Percentiles rank a stretch among this genome's conserved stretches.
phyloP scores from a whole-genome alignment of 2,888 invertebrate genomes.

The Crepidodera aurea region DNA sequence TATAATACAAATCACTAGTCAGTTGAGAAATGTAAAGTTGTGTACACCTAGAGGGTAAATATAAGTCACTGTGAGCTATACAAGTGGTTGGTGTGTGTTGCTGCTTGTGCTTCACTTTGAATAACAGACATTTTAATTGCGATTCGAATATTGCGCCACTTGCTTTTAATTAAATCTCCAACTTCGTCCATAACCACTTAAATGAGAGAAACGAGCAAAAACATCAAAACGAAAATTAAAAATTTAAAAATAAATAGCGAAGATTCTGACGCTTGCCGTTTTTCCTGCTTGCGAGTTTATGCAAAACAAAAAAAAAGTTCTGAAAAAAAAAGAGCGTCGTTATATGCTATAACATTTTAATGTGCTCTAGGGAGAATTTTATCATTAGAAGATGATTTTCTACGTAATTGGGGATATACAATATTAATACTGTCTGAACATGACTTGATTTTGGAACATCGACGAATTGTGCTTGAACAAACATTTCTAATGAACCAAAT shows the following conservation, averaged over 20 bases:
- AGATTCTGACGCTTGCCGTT: not conserved
- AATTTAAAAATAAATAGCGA: not conserved
- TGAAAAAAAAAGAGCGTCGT: too few species aligned
- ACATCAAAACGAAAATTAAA: constrained; percentile 20
- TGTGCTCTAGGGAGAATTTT: too few species aligned
- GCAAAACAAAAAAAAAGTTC: not conserved
- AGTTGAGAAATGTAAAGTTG: too few species aligned
- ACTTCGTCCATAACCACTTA: constrained; percentile 14
- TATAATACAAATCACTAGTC: too few species aligned
- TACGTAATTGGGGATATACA: too few species aligned
- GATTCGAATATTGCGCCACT: constrained; percentile 18
- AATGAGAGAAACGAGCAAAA: constrained; percentile 15
- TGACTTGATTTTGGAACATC: too few species aligned
- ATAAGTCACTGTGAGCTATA: not conserved
- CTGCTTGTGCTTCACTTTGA: not conserved
- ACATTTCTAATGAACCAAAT: too few species aligned
- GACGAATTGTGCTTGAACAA: too few species aligned
- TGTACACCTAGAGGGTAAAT: not conserved
- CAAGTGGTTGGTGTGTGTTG: not conserved
- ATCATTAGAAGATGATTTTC: too few species aligned
- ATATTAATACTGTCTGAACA: too few species aligned
- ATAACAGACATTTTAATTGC: constrained; percentile 4
- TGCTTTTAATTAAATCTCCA: constrained; percentile 26
- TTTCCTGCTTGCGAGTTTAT: not conserved
- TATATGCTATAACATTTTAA: too few species aligned